Conservation (phyloP, 2,888 invertebrate species). For the Mechanitis mazaeus region DNA sequence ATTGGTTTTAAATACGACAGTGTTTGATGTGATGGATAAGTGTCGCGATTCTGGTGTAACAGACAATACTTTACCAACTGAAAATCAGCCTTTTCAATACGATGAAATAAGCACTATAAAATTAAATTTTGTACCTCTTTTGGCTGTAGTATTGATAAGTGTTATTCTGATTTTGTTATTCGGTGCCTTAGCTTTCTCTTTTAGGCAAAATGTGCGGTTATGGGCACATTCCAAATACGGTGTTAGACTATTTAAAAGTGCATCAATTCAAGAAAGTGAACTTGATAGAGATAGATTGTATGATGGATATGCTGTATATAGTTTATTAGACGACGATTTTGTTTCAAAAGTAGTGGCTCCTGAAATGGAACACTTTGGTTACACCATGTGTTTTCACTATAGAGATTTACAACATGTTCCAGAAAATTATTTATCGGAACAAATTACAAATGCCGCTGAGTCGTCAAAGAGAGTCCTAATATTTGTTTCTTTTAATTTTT, state of each 20-base stretch:
- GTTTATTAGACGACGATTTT: conserved; percentile 86
- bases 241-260: conserved; percentile 83
- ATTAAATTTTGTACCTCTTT: conserved; percentile 82
- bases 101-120: conserved; percentile 82
- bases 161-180: conserved; percentile 83
- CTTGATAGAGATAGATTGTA: conserved; percentile 82
- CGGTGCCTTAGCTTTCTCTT: conserved; percentile 83
- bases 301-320: conserved; percentile 93
- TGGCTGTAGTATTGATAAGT: conserved; percentile 84
- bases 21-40: conserved; percentile 68
- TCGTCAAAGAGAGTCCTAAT: conserved; percentile 84
- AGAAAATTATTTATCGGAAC: conserved; percentile 78
- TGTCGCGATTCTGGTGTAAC: conserved; percentile 66
- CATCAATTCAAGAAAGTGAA: conserved; percentile 75
- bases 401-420: conserved; percentile 79
- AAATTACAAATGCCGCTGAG: conserved; percentile 79
- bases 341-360: conserved; percentile 81
- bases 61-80: conserved; percentile 76
- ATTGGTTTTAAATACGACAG: conserved; percentile 58
- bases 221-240: conserved; percentile 90
- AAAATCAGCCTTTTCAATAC: conserved; percentile 78
- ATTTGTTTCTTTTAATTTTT: conserved; percentile 86
- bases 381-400: conserved; percentile 82
- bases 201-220: conserved; percentile 85
- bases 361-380: conserved; percentile 83